A percentile compares a stretch with the other conserved stretches of the same genome.
These are phyloP conservation scores for Nyctalus aviator DNA, from an alignment of 2,797 vertebrate genomes.

Conservation along the genomic window DNA sequence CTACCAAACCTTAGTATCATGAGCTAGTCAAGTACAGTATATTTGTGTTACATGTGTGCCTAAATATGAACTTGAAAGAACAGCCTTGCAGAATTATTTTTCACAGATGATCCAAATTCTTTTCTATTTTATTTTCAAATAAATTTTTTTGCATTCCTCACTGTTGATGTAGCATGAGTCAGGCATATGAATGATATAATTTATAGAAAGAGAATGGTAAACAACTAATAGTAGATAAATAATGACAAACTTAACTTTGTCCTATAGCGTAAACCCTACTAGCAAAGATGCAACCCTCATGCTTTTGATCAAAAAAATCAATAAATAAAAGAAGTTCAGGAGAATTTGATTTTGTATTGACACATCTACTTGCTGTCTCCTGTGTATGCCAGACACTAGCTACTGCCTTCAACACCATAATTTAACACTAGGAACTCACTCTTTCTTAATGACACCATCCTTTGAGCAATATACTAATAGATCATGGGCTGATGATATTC, in stretches of 20 bases:
- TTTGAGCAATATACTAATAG: conserved; percentile 83
- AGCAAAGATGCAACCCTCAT: conserved; percentile 69
- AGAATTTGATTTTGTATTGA: conserved; percentile 58
- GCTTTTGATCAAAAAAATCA: conserved; percentile 33
- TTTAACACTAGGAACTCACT: conserved; percentile 80
- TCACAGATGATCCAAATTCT: background rate
- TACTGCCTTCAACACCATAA: conserved; percentile 70
- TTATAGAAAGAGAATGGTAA: conserved; percentile 47
- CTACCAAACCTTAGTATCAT: background rate
- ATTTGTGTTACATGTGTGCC: background rate
- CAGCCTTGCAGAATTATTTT: background rate
- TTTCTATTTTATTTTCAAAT: background rate
- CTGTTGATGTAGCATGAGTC: background rate
- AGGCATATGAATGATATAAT: conserved; percentile 35
- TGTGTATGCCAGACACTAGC: conserved; percentile 53
- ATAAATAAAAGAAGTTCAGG: background rate
- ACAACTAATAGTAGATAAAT: conserved; percentile 68
- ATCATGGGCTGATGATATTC: conserved; percentile 83
- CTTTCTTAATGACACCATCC: conserved; percentile 73
- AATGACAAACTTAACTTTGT: conserved; percentile 76
- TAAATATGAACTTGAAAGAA: background rate
- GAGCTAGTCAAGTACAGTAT: background rate
- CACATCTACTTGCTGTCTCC: conserved; percentile 63
- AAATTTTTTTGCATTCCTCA: background rate
- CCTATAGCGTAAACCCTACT: conserved; percentile 60